Evolutionary conservation across 2,888 invertebrate genomes (phyloP), one percentile per base, ranked within the genome.

Genomic region (Acronicta aceris): DNA sequence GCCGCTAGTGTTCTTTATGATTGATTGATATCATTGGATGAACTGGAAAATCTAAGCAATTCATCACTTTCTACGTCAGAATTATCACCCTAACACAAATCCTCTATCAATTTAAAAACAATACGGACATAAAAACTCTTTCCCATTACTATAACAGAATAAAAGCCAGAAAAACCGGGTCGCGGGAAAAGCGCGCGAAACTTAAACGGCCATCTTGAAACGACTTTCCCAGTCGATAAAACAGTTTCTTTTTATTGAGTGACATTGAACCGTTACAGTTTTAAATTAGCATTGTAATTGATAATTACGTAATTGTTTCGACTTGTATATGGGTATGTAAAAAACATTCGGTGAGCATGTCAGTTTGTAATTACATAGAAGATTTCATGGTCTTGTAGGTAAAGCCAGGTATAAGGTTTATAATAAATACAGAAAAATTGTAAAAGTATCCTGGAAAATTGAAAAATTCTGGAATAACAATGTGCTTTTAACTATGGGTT

Each of bases 121-220:
- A 64, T 67, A 48, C 8, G 13, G 54, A 21, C 10, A 51, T 42
- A 30, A 81, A 76, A 75, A 60, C 60, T 38, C 25, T 66, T 77
- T 79, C 76, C 65, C 79, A 79, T 78, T 68, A 71, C 66, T 53
- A 53, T 59, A 59, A 56, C 59, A 74, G 72, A 47, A 53, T 75
- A 72, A 53, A 60, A 76, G 71, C 61, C 41, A 70, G 79, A 76
- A 71, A 77, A 76, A 81, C 76, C 59, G 57, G 68, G 79, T 74
- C 70, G 69, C 56, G 78, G 60, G 76, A 85, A 87, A 85, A 81
- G 76, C 75, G 77, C 81, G 81, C 78, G 76, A 78, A 82, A 60
- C 59, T 55, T 8, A 59, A 42, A 5, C 48, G 47, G 60, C 79
- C 78, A 78, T 85, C 67, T 81, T 80, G 62, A 30, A 73, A 72